A percentile compares a stretch with the other conserved stretches of the same genome.
Evolutionary conservation across 2,888 invertebrate genomes (phyloP).

Genomic region (Acrobasis suavella): DNA sequence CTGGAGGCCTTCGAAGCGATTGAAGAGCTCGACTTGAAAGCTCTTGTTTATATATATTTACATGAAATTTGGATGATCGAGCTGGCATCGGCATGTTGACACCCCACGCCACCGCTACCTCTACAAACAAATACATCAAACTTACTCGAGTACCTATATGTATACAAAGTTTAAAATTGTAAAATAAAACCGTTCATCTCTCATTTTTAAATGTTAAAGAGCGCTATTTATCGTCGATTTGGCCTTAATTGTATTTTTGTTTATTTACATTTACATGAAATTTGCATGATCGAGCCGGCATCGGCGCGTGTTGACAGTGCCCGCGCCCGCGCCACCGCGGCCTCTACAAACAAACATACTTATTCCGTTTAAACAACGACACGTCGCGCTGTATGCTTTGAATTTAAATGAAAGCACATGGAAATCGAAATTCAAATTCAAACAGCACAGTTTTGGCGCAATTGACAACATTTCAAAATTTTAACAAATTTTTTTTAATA

Average conservation of each 20-base stretch:
- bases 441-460: slow-evolving; percentile 49
- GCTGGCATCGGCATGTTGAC: too few relatives aligned
- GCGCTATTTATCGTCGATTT: slow-evolving; percentile 12
- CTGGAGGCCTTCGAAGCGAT: too few relatives aligned
- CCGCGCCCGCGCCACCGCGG: slow-evolving; percentile 41
- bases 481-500: too few relatives aligned
- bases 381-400: slow-evolving; percentile 66
- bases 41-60: too few relatives aligned
- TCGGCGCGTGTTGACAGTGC: slow-evolving; percentile 55
- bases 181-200: neutral
- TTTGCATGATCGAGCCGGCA: slow-evolving; percentile 24
- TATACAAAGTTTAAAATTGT: too few relatives aligned
- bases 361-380: slow-evolving; percentile 66
- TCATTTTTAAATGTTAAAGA: slow-evolving; percentile 8
- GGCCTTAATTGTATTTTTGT: slow-evolving; percentile 26
- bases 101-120: too few relatives aligned
- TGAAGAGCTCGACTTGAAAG: too few relatives aligned
- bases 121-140: too few relatives aligned
- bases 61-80: too few relatives aligned
- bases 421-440: slow-evolving; percentile 60
- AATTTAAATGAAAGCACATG: slow-evolving; percentile 70
- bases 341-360: slow-evolving; percentile 65
- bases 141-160: too few relatives aligned
- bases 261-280: slow-evolving; percentile 21
- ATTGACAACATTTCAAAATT: slow-evolving; percentile 39